phyloP scores from a whole-genome alignment of 1,140 invertebrate species.

The Coptotermes formosanus region DNA sequence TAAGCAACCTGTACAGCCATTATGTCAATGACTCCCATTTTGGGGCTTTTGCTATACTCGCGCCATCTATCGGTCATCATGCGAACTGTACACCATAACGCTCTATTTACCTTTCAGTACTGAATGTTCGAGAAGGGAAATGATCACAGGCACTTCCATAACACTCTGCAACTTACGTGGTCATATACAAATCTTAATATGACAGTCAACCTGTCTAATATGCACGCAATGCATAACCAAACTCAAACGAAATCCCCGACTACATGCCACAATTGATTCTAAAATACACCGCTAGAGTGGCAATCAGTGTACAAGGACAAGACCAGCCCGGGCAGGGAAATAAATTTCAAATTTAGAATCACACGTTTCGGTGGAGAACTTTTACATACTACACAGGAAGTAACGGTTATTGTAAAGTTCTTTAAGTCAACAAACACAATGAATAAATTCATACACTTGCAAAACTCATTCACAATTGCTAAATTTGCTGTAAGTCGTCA shows the following conservation, averaged over 20 bases:
- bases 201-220: neutral
- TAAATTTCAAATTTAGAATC: constrained; percentile 30
- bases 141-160: neutral
- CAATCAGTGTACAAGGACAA: constrained; percentile 19
- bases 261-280: constrained; percentile 27
- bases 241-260: neutral
- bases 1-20: constrained; percentile 36
- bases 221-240: neutral
- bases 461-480: neutral
- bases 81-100: constrained; percentile 24
- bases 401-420: neutral
- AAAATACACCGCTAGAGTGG: constrained; percentile 32
- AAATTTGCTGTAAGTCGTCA: neutral
- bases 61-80: constrained; percentile 29
- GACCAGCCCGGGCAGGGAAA: constrained; percentile 19
- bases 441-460: neutral
- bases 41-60: constrained; percentile 30
- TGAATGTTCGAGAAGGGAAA: neutral
- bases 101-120: constrained; percentile 10
- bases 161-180: neutral
- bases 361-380: neutral
- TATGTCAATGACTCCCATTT: constrained; percentile 39
- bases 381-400: neutral
- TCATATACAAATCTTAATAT: neutral
- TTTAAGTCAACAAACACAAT: neutral